Evolutionary conservation across 2,888 invertebrate species (phyloP), one percentile per base, ranked within the genome.

Genomic region (Andrena camellia): DNA sequence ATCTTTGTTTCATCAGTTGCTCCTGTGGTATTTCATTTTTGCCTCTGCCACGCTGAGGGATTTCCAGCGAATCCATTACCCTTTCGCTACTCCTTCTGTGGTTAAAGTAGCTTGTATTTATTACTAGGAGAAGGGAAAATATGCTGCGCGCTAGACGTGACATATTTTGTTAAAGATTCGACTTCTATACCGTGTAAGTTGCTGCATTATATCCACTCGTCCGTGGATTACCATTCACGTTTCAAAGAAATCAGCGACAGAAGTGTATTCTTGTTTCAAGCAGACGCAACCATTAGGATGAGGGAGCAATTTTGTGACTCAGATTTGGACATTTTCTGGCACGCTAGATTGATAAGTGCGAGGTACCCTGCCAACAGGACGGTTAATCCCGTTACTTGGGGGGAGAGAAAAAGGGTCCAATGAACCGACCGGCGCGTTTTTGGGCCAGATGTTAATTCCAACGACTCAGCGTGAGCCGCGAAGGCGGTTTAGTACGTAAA

Each of bases 401-500:
- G 42, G 70, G 67, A 59, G 75, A 68, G 63, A 78, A 83, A 78
- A 77, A 59, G 86, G 85, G 83, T 83, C 88, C 88, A 79, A 85
- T 86, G 87, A 91, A 91, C 81, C 89, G 86, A 57, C 54, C 66
- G 50, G 75, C 80, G 52, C 75, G 82, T 89, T 91, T 92, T 91
- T 90, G 88, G 90, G 90, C 92, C 93, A 93, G 93, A 93, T 93
- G 93, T 93, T 92, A 91, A 92, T 91, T 90, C 90, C 90, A 88
- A 90, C 90, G 90, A 90, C 93, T 90, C 93, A 92, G 93, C 93
- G 87, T 93, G 93, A 93, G 93, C 90, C 92, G 90, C 90, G 90
- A 92, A 92, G 92, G 91, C 91, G 91, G 90, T 92, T 92, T 91
- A 89, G 92, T 92, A 93, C 93, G 92, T 93, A 94, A 94, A 94